phyloP scores from a whole-genome alignment of 2,113 vertebrate genomes.

The Ophiodon elongatus region DNA sequence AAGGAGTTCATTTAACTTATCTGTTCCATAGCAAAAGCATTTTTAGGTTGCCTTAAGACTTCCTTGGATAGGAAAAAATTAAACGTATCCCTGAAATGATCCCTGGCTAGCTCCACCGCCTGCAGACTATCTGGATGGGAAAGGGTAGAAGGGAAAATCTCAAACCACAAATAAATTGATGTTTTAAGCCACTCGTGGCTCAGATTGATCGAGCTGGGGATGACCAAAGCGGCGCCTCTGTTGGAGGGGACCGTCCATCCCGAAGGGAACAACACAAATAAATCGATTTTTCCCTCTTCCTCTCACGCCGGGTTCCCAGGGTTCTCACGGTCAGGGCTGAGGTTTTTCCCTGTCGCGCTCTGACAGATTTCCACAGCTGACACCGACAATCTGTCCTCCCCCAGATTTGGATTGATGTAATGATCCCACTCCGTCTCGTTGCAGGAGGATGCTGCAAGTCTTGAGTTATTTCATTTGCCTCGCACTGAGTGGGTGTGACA shows the following conservation, averaged over 20 bases:
- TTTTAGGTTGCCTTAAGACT: conserved; percentile 11
- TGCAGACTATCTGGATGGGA: not conserved
- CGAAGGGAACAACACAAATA: conserved; percentile 53
- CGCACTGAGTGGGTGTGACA: conserved; percentile 19
- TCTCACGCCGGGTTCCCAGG: not conserved
- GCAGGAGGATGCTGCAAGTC: not conserved
- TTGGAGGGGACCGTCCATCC: conserved; percentile 11
- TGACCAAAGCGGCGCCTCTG: not conserved
- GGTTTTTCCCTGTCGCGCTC: conserved; percentile 37
- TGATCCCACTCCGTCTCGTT: conserved; percentile 18
- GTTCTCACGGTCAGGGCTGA: conserved; percentile 14
- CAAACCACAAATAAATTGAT: conserved; percentile 17
- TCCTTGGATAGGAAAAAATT: conserved; percentile 12
- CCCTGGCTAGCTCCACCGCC: not conserved
- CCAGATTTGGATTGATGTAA: conserved; percentile 33
- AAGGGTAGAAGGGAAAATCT: conserved; percentile 9
- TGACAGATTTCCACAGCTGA: conserved; percentile 49
- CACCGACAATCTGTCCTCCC: conserved; percentile 18
- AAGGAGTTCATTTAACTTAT: conserved; percentile 24
- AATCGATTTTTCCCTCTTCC: conserved; percentile 51
- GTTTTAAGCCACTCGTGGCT: conserved; percentile 11
- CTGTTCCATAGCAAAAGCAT: conserved; percentile 1
- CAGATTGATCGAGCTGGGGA: not conserved
- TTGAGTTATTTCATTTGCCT: conserved; percentile 20
- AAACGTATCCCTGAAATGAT: not conserved